Evolutionary conservation across 2,888 invertebrate genomes (phyloP).

Genomic region (Amphimallon solstitiale): DNA sequence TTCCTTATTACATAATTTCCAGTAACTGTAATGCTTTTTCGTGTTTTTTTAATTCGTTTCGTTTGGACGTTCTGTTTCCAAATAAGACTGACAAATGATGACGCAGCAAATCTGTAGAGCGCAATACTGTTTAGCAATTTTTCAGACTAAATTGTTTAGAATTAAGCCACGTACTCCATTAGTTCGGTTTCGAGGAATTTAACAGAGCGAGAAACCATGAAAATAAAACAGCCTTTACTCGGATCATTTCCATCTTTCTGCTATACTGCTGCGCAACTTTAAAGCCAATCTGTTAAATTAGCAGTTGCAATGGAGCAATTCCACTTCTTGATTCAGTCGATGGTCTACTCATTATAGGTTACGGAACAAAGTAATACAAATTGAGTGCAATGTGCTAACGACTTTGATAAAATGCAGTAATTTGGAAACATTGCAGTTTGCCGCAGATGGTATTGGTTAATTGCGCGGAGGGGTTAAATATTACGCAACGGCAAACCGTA

Average conservation of each 20-base stretch:
- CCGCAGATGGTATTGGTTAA: slow-evolving; percentile 36
- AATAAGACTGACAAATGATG: too few species aligned
- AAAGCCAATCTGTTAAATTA: slow-evolving; percentile 45
- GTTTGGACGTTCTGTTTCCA: too few species aligned
- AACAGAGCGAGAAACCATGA: slow-evolving; percentile 7
- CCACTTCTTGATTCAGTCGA: slow-evolving; percentile 42
- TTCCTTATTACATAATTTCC: too few species aligned
- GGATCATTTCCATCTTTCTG: slow-evolving; percentile 13
- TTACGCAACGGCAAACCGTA: slow-evolving; percentile 17
- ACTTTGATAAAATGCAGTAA: slow-evolving; percentile 54
- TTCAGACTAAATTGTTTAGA: not conserved
- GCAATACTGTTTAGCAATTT: not conserved
- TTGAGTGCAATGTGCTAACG: slow-evolving; percentile 50
- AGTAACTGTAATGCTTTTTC: too few species aligned
- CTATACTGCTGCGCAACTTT: slow-evolving; percentile 35
- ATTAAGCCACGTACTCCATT: slow-evolving; percentile 16
- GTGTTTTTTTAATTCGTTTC: too few species aligned
- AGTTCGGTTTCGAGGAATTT: slow-evolving; percentile 16
- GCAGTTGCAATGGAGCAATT: slow-evolving; percentile 42
- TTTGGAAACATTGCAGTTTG: slow-evolving; percentile 45
- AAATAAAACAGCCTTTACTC: slow-evolving; percentile 3
- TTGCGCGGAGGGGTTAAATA: slow-evolving; percentile 31
- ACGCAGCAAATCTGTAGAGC: not conserved
- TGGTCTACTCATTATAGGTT: slow-evolving; percentile 43
- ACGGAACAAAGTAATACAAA: slow-evolving; percentile 48